phyloP scores from a whole-genome alignment of 2,888 invertebrate species.

The Lepidochitona cinerea region DNA sequence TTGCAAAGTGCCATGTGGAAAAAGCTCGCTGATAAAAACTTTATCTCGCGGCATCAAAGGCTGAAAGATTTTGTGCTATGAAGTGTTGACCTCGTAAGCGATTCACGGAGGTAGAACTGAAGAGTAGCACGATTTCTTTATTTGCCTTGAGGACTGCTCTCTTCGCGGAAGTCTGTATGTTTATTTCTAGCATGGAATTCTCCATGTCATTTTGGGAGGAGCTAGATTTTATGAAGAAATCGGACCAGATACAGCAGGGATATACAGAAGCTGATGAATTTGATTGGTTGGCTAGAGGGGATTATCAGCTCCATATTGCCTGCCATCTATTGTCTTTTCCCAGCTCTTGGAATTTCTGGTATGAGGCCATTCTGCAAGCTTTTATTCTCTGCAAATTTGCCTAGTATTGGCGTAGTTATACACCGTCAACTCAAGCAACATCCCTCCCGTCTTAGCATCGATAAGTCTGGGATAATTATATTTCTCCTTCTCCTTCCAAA shows the following conservation, averaged over 20 bases:
- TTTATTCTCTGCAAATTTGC: not conserved
- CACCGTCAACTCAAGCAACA: not conserved
- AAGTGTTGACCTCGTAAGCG: not conserved
- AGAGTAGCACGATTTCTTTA: not conserved
- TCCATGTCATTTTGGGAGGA: not conserved
- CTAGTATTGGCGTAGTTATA: not conserved
- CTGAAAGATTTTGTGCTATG: not conserved
- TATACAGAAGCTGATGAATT: not conserved
- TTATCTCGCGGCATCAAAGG: not conserved
- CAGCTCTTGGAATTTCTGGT: not conserved
- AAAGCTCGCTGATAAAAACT: no score
- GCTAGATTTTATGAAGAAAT: not conserved
- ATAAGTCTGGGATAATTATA: no score
- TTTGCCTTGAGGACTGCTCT: not conserved
- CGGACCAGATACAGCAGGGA: not conserved
- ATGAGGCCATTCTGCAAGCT: not conserved
- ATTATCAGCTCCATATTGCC: not conserved
- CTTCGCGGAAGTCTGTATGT: not conserved
- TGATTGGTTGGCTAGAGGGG: not conserved
- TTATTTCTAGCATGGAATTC: not conserved
- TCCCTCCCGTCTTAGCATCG: no score
- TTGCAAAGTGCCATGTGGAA: no score
- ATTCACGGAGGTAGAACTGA: not conserved
- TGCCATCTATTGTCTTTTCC: not conserved
- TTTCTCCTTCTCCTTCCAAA: no score